These are phyloP conservation scores for Melanargia galathea DNA, from an alignment of 2,888 invertebrate genomes.

Conservation along the genomic window DNA sequence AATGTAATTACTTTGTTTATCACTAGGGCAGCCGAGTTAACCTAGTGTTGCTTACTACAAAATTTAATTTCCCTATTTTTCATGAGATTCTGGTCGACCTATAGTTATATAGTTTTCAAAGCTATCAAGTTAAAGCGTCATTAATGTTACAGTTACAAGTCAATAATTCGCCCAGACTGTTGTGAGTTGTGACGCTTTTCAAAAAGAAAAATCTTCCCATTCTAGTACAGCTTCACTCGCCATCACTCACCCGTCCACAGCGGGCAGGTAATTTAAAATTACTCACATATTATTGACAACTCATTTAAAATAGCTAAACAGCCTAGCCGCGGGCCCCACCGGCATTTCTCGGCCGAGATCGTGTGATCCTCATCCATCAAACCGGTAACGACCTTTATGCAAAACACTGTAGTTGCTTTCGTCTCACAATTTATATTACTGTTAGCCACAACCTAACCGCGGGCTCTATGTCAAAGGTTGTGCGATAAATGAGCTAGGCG, in stretches of 20 bases:
- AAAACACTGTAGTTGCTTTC: conserved; percentile 65
- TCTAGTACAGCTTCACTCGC: conserved; percentile 1
- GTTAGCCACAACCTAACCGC: conserved; percentile 35
- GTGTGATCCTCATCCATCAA: conserved; percentile 72
- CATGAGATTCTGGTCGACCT: no score
- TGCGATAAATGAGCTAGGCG: conserved; percentile 12
- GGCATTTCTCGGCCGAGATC: conserved; percentile 55
- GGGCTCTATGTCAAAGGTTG: conserved; percentile 16
- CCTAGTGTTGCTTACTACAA: no score
- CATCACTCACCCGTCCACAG: conserved; percentile 36
- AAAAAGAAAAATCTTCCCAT: background rate
- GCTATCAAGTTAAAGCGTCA: no score
- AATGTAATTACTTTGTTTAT: no score
- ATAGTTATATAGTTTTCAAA: no score
- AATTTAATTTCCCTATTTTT: no score
- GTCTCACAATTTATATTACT: conserved; percentile 51
- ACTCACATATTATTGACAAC: conserved; percentile 43
- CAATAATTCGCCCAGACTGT: background rate
- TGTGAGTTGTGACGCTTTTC: background rate
- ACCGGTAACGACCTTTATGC: conserved; percentile 72
- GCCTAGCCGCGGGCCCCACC: conserved; percentile 47
- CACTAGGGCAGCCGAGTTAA: no score
- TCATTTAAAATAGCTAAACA: conserved; percentile 66
- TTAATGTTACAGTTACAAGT: no score
- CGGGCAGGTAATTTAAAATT: conserved; percentile 42